Conservation (phyloP, 2,888 invertebrate species). For the Eristalis tenax region DNA sequence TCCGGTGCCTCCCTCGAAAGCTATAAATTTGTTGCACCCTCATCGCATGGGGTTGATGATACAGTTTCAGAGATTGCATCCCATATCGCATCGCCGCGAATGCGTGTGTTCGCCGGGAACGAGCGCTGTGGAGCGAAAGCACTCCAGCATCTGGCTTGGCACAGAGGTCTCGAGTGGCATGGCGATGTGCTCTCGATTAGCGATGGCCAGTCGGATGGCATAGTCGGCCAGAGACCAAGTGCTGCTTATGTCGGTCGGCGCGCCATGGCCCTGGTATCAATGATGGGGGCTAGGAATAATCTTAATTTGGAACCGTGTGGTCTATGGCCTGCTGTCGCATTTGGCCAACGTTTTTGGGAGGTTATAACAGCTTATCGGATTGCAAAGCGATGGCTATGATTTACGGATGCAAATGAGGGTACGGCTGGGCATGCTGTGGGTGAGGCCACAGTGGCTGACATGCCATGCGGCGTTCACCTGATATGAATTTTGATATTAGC, state of each 20-base stretch:
- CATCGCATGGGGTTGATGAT: background rate
- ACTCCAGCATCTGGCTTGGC: constrained; percentile 32
- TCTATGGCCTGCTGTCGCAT: constrained; percentile 56
- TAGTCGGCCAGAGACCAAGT: constrained; percentile 37
- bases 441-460: background rate
- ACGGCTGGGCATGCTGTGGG: background rate
- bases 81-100: background rate
- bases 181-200: constrained; percentile 56
- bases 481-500: constrained; percentile 21
- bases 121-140: constrained; percentile 3
- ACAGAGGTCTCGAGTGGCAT: constrained; percentile 44
- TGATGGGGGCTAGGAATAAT: constrained; percentile 54
- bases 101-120: constrained; percentile 12
- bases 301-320: constrained; percentile 52
- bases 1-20: constrained; percentile 35
- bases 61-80: constrained; percentile 20
- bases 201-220: background rate
- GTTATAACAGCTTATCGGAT: constrained; percentile 65
- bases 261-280: constrained; percentile 33
- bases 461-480: constrained; percentile 29
- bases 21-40: constrained; percentile 56
- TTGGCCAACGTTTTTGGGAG: constrained; percentile 54
- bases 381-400: constrained; percentile 52
- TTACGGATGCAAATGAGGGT: constrained; percentile 56
- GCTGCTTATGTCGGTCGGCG: constrained; percentile 25